A percentile compares a stretch with the other conserved stretches of the same genome.
These are phyloP conservation scores for Ostrea edulis DNA, from an alignment of 1,140 invertebrate species.

Conservation along the genomic window DNA sequence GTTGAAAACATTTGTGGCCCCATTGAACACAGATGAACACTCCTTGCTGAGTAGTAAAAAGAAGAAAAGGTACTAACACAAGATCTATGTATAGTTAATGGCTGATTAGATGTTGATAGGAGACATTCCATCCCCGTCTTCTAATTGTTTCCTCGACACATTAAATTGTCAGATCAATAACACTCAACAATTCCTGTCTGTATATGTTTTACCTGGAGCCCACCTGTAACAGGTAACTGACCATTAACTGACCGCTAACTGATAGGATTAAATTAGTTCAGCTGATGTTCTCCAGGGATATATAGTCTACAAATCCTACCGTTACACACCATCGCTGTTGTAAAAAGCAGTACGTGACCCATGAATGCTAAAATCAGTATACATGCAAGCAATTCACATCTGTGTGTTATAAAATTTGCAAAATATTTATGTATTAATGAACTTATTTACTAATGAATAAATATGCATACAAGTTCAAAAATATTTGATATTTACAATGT, in stretches of 20 bases:
- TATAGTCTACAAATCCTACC: background rate
- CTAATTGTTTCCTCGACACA: constrained; percentile 5
- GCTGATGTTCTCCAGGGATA: background rate
- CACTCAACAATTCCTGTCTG: background rate
- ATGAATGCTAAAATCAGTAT: background rate
- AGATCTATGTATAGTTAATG: too few species aligned
- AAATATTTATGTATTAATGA: background rate
- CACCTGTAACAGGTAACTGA: constrained; percentile 18
- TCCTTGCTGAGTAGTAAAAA: too few species aligned
- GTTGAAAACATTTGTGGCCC: too few species aligned
- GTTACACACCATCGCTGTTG: background rate
- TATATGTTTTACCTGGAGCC: constrained; percentile 2
- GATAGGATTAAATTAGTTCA: too few species aligned
- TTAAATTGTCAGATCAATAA: constrained; percentile 30
- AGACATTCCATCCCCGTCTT: background rate
- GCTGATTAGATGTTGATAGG: too few species aligned
- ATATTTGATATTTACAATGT: too few species aligned
- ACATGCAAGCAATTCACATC: background rate
- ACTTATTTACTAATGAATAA: too few species aligned
- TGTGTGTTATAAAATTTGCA: background rate
- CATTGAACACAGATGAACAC: too few species aligned
- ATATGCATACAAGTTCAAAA: too few species aligned
- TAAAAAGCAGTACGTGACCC: too few species aligned
- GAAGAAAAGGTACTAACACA: too few species aligned
- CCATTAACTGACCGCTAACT: background rate